phyloP scores from a whole-genome alignment of 1,140 invertebrate genomes.

The Bemisia tabaci region DNA sequence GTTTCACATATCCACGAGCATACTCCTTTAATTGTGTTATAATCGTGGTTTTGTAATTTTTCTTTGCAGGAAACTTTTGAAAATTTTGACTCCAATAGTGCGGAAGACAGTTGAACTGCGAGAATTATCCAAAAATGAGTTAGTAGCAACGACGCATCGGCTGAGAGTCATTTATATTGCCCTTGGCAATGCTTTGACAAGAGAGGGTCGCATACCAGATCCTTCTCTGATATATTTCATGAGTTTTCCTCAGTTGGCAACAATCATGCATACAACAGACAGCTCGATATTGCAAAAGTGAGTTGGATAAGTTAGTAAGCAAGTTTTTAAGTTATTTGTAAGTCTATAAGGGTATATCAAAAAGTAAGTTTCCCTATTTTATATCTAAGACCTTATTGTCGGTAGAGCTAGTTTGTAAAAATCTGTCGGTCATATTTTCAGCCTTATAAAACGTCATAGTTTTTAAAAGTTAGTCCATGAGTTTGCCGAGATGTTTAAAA shows the following conservation, averaged over 20 bases:
- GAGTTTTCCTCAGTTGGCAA: constrained; percentile 46
- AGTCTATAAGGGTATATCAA: not conserved
- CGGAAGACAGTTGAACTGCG: constrained; percentile 43
- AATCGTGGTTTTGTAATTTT: not conserved
- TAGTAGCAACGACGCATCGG: constrained; percentile 42
- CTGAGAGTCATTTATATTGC: constrained; percentile 42
- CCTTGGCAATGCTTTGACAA: constrained; percentile 42
- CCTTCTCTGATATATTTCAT: constrained; percentile 53
- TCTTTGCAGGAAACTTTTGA: constrained; percentile 33
- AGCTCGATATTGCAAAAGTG: constrained; percentile 44
- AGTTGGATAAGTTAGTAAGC: constrained; percentile 1
- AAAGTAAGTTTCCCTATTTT: not conserved
- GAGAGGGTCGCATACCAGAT: constrained; percentile 47
- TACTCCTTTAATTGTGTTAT: no score
- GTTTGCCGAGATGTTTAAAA: no score
- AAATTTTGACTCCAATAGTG: constrained; percentile 41
- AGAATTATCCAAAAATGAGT: constrained; percentile 50
- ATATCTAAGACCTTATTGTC: no score
- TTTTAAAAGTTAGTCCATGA: no score
- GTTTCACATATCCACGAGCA: no score
- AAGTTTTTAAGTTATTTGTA: constrained; percentile 5
- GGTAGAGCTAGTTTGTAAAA: no score
- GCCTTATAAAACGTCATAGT: no score
- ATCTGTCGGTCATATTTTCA: no score
- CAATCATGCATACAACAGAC: constrained; percentile 34